These are phyloP conservation scores for Xestia sexstrigata DNA, from an alignment of 2,888 invertebrate genomes.

Conservation along the genomic window DNA sequence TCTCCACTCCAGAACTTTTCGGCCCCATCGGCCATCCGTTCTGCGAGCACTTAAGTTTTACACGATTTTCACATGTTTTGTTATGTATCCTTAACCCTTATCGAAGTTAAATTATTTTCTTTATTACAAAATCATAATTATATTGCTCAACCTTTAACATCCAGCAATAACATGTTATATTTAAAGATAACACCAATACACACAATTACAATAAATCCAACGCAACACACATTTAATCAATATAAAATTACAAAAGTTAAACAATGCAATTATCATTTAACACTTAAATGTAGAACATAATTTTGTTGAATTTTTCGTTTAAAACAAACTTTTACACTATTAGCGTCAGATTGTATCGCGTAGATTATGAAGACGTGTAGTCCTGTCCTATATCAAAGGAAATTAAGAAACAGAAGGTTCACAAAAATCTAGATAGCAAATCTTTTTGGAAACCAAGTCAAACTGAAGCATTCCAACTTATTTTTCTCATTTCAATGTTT, in stretches of 20 bases:
- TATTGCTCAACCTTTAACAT: slow-evolving; percentile 10
- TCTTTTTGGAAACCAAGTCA: background rate
- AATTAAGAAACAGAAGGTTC: slow-evolving; percentile 26
- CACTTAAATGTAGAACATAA: slow-evolving; percentile 55
- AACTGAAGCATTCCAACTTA: background rate
- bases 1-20: too few species aligned
- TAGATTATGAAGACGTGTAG: slow-evolving; percentile 54
- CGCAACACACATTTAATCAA: slow-evolving; percentile 48
- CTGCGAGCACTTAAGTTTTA: too few species aligned
- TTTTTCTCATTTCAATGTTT: too few species aligned
- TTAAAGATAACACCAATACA: slow-evolving; percentile 29
- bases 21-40: too few species aligned
- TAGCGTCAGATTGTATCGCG: slow-evolving; percentile 46
- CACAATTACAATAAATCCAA: slow-evolving; percentile 53
- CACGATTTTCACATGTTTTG: too few species aligned
- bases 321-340: slow-evolving; percentile 63
- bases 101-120: slow-evolving; percentile 3
- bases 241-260: slow-evolving; percentile 53
- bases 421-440: background rate
- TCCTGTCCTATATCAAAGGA: background rate
- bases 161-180: slow-evolving; percentile 23
- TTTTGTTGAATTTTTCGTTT: slow-evolving; percentile 43
- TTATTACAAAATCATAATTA: slow-evolving; percentile 21
- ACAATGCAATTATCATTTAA: slow-evolving; percentile 59
- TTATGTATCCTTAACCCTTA: background rate